Conservation (phyloP, 1,140 invertebrate genomes). For the Drosophila truncata region DNA sequence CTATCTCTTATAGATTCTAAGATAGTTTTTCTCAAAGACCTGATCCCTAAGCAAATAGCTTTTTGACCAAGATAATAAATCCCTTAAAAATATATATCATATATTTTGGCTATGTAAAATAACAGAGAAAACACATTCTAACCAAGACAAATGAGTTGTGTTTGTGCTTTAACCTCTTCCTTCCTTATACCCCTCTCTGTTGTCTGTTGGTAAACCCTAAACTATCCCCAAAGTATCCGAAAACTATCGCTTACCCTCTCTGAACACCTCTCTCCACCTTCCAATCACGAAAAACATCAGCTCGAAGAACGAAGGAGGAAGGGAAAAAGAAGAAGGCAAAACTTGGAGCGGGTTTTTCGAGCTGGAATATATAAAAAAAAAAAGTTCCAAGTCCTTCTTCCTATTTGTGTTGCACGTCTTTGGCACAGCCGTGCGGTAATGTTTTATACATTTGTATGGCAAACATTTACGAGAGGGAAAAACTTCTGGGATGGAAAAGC, state of each 20-base stretch:
- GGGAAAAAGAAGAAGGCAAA: conserved; percentile 1
- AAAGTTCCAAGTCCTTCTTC: conserved; percentile 4
- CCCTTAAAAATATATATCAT: not conserved
- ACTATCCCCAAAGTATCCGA: conserved; percentile 16
- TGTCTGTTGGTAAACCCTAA: conserved; percentile 9
- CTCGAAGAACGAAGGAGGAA: not conserved
- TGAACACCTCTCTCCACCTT: not conserved
- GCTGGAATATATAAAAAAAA: conserved; percentile 38
- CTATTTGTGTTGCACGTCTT: conserved; percentile 64
- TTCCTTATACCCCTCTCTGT: rapidly evolving
- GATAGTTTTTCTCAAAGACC: too few species aligned
- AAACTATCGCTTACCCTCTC: conserved; percentile 24
- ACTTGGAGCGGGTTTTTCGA: conserved; percentile 9
- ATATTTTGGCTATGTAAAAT: conserved; percentile 1
- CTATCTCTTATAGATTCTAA: too few species aligned
- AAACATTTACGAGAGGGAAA: conserved; percentile 55
- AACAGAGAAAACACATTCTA: not conserved
- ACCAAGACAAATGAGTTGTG: conserved; percentile 20
- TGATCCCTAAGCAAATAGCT: not conserved
- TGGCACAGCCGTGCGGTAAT: conserved; percentile 63
- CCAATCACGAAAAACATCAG: conserved; percentile 23
- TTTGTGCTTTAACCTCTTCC: not conserved
- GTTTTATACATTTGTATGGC: conserved; percentile 72
- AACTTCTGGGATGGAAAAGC: conserved; percentile 11
- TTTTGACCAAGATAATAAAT: conserved; percentile 2